Evolutionary conservation across 2,888 invertebrate genomes (phyloP).

Genomic region (Pegoplata infirma): DNA sequence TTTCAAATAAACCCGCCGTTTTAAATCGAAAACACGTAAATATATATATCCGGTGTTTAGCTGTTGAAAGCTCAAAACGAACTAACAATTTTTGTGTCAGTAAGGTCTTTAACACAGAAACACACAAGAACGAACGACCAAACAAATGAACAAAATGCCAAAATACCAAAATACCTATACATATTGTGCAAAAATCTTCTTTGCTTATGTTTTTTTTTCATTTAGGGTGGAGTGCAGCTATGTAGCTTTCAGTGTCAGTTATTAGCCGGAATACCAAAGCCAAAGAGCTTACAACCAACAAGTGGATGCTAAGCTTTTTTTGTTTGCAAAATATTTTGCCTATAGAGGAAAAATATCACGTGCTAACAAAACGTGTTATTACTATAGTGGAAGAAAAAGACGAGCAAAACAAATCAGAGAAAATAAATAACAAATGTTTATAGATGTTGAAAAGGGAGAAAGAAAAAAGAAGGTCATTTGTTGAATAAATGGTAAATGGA

Average conservation of each 20-base stretch:
- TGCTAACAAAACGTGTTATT: slow-evolving; percentile 55
- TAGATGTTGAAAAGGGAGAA: background rate
- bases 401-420: slow-evolving; percentile 55
- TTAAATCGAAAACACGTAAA: slow-evolving; percentile 6
- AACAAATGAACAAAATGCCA: background rate
- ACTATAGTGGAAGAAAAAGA: slow-evolving; percentile 36
- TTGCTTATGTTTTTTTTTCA: slow-evolving; percentile 33
- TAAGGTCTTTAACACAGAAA: slow-evolving; percentile 50
- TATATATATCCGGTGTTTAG: slow-evolving; percentile 56
- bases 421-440: background rate
- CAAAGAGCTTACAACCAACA: slow-evolving; percentile 4
- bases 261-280: slow-evolving; percentile 39
- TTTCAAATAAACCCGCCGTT: slow-evolving; percentile 48
- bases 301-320: slow-evolving; percentile 55
- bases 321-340: too few relatives aligned
- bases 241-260: slow-evolving; percentile 31
- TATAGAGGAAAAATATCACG: slow-evolving; percentile 34
- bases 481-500: slow-evolving; percentile 31
- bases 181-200: slow-evolving; percentile 5
- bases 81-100: slow-evolving; percentile 61
- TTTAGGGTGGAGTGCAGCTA: slow-evolving; percentile 55
- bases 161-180: slow-evolving; percentile 5
- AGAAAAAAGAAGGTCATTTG: slow-evolving; percentile 44
- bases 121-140: background rate
- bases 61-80: slow-evolving; percentile 66